Evolutionary conservation across 2,888 invertebrate genomes (phyloP), one percentile per base, ranked within the genome.

Genomic region (Cordilura impudica): DNA sequence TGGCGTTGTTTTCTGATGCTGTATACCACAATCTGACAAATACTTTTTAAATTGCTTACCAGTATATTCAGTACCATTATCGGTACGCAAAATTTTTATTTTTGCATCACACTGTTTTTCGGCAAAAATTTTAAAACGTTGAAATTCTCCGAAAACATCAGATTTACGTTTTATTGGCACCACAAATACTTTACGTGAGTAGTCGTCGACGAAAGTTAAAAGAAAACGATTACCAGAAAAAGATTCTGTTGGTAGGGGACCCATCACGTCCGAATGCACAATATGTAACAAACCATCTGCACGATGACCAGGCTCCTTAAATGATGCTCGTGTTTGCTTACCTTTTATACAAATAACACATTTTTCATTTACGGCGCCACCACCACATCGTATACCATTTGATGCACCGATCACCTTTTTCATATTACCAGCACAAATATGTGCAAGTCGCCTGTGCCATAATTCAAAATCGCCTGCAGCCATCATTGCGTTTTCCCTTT

Each of bases 181-280:
- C 2, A 65, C 65, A 26, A 78, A 78, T 4, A 74, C 65, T 69
- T 72, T 77, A 35, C 58, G 39, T 4, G 53, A 56, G 31, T 49
- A 73, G n/a, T 66, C 74, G 26, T 74, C 74, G 8, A 78, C 29
- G 21, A 72, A 78, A n/a, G 72, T 54, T 39, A 78, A 56, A 35
- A 56, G 16, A 61, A 60, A 61, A 43, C 60, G 49, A 31, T 65
- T 58, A 21, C 60, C 76, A 18, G 49, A 49, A 53, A 77, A 77
- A 26, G 71, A 71, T 12, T 31, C 16, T 47, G 47, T 71, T 18
- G 65, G 43, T 19, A 71, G 35, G n/a, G 75, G 75, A 39, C 72
- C 58, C 45, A 63, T 58, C 31, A 73, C 45, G 43, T 78, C 74
- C 14, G 74, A 65, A 58, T 78, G 70, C 8, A 70, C 31, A 10